Evolutionary conservation across 2,888 invertebrate species (phyloP).

Genomic region (Melanostoma scalare): DNA sequence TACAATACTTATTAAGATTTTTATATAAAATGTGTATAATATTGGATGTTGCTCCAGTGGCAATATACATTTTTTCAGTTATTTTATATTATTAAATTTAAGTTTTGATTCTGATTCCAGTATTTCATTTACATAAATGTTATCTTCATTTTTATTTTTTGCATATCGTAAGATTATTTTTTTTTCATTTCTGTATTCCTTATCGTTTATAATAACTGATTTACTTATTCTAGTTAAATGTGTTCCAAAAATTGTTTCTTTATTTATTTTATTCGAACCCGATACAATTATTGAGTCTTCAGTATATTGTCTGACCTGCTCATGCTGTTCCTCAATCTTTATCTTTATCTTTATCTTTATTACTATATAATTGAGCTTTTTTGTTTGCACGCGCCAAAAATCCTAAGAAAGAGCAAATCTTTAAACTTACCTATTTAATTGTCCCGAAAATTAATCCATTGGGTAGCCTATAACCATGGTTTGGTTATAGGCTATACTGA

Average conservation of each 20-base stretch:
- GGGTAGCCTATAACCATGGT: too few relatives aligned
- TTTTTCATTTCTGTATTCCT: conserved; percentile 9
- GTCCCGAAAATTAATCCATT: too few relatives aligned
- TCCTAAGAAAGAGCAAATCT: too few relatives aligned
- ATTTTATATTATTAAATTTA: conserved; percentile 12
- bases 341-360: too few relatives aligned
- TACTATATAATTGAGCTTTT: too few relatives aligned
- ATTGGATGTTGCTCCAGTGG: not conserved
- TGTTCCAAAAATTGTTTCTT: conserved; percentile 9
- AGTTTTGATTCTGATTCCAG: conserved; percentile 12
- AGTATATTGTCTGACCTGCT: too few relatives aligned
- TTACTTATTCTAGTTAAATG: conserved; percentile 11
- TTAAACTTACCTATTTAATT: too few relatives aligned
- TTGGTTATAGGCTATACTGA: too few relatives aligned
- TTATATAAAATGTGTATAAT: not conserved
- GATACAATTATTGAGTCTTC: too few relatives aligned
- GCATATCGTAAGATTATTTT: conserved; percentile 4
- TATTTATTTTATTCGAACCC: conserved; percentile 9
- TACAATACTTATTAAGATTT: too few relatives aligned
- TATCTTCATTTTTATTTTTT: conserved; percentile 12
- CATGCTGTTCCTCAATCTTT: too few relatives aligned
- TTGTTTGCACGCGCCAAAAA: too few relatives aligned
- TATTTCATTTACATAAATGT: conserved; percentile 2
- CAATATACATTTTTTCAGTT: not conserved
- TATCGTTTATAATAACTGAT: conserved; percentile 11